Percentiles rank a stretch among this genome's conserved stretches.
These are phyloP conservation scores for Cottoperca gobio DNA, from an alignment of 2,797 vertebrate species.

Conservation along the genomic window DNA sequence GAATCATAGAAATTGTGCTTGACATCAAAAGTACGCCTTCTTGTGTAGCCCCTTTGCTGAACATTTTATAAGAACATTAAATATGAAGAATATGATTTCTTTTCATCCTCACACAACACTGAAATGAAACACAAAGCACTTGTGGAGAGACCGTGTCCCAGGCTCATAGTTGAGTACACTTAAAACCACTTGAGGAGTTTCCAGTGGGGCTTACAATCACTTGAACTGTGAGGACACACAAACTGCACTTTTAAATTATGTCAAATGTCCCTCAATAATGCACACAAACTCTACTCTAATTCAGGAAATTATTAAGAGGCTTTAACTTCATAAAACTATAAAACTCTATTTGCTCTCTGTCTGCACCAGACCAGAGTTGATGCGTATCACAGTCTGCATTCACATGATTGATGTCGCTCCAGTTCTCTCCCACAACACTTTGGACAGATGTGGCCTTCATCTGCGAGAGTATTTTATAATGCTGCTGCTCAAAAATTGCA, in stretches of 20 bases:
- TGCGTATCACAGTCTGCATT: slow-evolving; percentile 25
- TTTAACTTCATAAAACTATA: slow-evolving; percentile 17
- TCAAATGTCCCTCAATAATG: neutral
- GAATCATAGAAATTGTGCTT: neutral
- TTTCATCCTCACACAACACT: neutral
- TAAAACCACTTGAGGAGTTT: slow-evolving; percentile 21
- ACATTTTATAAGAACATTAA: slow-evolving; percentile 33
- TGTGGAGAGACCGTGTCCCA: neutral
- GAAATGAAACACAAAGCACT: neutral
- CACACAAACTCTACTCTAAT: neutral
- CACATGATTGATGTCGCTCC: slow-evolving; percentile 22
- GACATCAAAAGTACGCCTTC: neutral
- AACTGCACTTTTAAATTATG: slow-evolving; percentile 12
- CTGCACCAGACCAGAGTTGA: slow-evolving; percentile 11
- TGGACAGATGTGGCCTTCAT: slow-evolving; percentile 68
- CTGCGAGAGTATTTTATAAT: slow-evolving; percentile 65
- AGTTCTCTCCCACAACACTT: slow-evolving; percentile 39
- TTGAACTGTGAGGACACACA: slow-evolving; percentile 19
- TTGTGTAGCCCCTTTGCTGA: neutral
- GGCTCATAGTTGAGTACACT: slow-evolving; percentile 19
- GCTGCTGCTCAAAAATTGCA: slow-evolving; percentile 51
- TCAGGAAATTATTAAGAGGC: slow-evolving; percentile 3
- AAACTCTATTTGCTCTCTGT: slow-evolving; percentile 29
- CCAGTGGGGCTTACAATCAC: slow-evolving; percentile 9
- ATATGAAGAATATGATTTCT: neutral